phyloP scores from a whole-genome alignment of 2,797 vertebrate species.

The Sebastes iracundus region DNA sequence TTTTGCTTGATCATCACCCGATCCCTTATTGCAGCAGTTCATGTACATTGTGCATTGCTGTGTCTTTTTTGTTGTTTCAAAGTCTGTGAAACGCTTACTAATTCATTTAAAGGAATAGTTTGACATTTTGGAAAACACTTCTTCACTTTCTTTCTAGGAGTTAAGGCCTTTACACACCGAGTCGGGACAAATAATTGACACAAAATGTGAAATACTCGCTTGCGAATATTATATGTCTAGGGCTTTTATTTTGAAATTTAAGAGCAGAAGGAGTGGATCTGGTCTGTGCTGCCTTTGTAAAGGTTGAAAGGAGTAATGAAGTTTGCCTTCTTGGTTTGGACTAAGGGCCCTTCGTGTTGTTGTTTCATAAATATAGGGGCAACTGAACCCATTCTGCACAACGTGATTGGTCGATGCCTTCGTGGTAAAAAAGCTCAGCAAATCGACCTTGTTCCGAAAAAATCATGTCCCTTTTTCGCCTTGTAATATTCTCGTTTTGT shows the following conservation, averaged over 20 bases:
- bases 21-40: rapidly evolving
- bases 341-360: too few relatives aligned
- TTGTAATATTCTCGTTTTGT: too few relatives aligned
- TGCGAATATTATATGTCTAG: too few relatives aligned
- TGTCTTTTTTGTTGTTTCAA: background rate
- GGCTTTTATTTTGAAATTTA: too few relatives aligned
- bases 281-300: rapidly evolving
- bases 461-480: too few relatives aligned
- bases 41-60: background rate
- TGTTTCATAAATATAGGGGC: too few relatives aligned
- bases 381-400: too few relatives aligned
- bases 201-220: rapidly evolving
- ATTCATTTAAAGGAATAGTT: background rate
- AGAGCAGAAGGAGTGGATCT: too few relatives aligned
- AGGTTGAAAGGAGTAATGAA: too few relatives aligned
- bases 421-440: rapidly evolving
- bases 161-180: background rate
- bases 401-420: too few relatives aligned
- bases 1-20: background rate
- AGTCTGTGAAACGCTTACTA: background rate
- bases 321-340: too few relatives aligned
- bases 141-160: background rate
- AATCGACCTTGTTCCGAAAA: rapidly evolving
- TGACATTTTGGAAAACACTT: background rate
- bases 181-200: rapidly evolving